These are phyloP conservation scores for Melanostoma scalare DNA, from an alignment of 2,888 invertebrate species.

Conservation along the genomic window DNA sequence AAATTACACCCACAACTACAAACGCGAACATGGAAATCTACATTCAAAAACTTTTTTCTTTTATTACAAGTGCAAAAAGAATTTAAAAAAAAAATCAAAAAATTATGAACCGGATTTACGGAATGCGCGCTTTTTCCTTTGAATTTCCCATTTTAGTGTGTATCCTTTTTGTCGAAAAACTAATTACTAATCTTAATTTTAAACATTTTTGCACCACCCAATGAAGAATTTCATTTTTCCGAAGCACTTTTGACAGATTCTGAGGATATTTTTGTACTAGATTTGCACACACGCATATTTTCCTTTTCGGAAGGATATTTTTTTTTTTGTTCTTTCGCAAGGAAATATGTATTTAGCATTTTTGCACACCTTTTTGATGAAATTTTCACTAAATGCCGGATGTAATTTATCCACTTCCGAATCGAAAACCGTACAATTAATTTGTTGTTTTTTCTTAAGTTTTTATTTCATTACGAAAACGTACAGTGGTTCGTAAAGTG, in stretches of 20 bases:
- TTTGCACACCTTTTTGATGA: constrained; percentile 10
- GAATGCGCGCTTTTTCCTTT: constrained; percentile 41
- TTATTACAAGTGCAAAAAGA: constrained; percentile 24
- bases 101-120: not conserved
- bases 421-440: too few relatives aligned
- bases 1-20: constrained; percentile 33
- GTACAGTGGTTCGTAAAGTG: not conserved
- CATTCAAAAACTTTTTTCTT: not conserved
- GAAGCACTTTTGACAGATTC: constrained; percentile 58
- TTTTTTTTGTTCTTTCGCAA: not conserved
- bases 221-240: not conserved
- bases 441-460: not conserved
- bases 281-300: constrained; percentile 39
- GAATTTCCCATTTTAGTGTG: constrained; percentile 30
- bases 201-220: constrained; percentile 7
- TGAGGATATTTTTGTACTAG: constrained; percentile 64
- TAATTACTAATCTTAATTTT: constrained; percentile 46
- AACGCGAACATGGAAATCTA: constrained; percentile 14
- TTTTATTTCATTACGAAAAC: constrained; percentile 5
- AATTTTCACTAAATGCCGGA: constrained; percentile 2
- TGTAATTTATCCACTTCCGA: not conserved
- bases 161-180: constrained; percentile 45
- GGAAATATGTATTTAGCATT: not conserved
- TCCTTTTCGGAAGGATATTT: constrained; percentile 29
- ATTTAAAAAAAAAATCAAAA: constrained; percentile 11